phyloP scores from a whole-genome alignment of 2,888 invertebrate species.

The Drosophila prostipennis region DNA sequence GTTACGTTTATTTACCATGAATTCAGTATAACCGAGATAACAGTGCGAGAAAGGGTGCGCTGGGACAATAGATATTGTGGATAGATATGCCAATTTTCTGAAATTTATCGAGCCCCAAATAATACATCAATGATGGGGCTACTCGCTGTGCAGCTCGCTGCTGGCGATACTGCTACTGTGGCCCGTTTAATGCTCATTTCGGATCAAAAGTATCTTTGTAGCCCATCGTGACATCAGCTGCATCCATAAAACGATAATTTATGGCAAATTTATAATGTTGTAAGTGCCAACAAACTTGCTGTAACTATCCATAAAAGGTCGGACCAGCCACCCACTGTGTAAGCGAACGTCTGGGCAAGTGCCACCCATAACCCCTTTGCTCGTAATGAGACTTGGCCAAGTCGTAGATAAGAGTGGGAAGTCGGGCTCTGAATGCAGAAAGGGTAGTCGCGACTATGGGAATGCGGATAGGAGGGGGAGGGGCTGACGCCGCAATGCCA shows the following conservation, averaged over 20 bases:
- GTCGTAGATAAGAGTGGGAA: conserved; percentile 55
- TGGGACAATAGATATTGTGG: not conserved
- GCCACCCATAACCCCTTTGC: conserved; percentile 29
- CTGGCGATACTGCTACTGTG: not conserved
- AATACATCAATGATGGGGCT: conserved; percentile 2
- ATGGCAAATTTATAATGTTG: conserved; percentile 78
- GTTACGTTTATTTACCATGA: conserved; percentile 26
- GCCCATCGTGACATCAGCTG: conserved; percentile 55
- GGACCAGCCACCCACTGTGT: conserved; percentile 54
- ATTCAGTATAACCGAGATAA: conserved; percentile 8
- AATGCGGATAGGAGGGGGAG: conserved; percentile 36
- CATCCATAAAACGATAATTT: conserved; percentile 74
- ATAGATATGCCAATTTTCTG: not conserved
- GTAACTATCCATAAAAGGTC: conserved; percentile 75
- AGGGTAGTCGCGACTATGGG: conserved; percentile 1
- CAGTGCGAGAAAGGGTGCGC: not conserved
- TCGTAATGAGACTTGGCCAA: conserved; percentile 66
- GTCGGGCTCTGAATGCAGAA: not conserved
- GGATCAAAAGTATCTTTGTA: conserved; percentile 60
- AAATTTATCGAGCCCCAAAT: conserved; percentile 3
- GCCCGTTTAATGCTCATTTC: conserved; percentile 28
- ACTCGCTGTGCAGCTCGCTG: not conserved
- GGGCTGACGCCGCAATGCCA: conserved; percentile 42
- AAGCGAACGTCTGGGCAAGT: conserved; percentile 10
- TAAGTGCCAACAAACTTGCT: conserved; percentile 79